These are phyloP conservation scores for Melangyna quadrimaculata DNA, from an alignment of 2,888 invertebrate genomes.

Conservation along the genomic window DNA sequence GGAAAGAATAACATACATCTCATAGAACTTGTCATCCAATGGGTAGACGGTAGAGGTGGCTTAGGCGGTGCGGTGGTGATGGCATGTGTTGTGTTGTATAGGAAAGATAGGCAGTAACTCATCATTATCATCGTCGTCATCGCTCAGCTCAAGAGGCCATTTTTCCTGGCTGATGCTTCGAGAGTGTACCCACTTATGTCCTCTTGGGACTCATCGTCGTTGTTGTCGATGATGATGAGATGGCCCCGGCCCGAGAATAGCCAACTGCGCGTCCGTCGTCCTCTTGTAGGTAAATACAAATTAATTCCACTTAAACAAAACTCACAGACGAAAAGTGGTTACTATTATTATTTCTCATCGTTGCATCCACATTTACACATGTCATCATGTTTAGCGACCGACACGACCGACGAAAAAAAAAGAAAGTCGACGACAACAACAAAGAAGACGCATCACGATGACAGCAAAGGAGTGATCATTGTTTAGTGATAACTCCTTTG, in stretches of 20 bases:
- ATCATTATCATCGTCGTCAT: slow-evolving; percentile 54
- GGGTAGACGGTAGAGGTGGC: slow-evolving; percentile 30
- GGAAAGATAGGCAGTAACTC: slow-evolving; percentile 24
- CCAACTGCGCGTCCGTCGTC: slow-evolving; percentile 40
- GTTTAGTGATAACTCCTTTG: slow-evolving; percentile 68
- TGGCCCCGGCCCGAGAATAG: slow-evolving; percentile 23
- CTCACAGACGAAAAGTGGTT: slow-evolving; percentile 69
- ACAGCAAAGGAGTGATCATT: slow-evolving; percentile 62
- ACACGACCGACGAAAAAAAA: not conserved
- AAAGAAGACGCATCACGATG: slow-evolving; percentile 6
- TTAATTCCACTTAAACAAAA: slow-evolving; percentile 72
- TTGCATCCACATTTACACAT: slow-evolving; percentile 40
- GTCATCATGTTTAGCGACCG: slow-evolving; percentile 34
- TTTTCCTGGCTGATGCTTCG: slow-evolving; percentile 31
- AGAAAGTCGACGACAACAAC: not conserved
- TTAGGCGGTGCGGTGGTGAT: not conserved
- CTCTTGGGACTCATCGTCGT: slow-evolving; percentile 20
- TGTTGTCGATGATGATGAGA: not conserved
- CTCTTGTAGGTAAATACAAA: slow-evolving; percentile 71
- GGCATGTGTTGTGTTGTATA: not conserved
- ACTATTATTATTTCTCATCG: slow-evolving; percentile 72
- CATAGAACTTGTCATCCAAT: slow-evolving; percentile 49
- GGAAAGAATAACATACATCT: slow-evolving; percentile 69
- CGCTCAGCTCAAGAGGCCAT: slow-evolving; percentile 57
- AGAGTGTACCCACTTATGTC: slow-evolving; percentile 55